A percentile compares a stretch with the other conserved stretches of the same genome.
Conservation (phyloP, 2,113 vertebrate genomes). For the Etheostoma spectabile region DNA sequence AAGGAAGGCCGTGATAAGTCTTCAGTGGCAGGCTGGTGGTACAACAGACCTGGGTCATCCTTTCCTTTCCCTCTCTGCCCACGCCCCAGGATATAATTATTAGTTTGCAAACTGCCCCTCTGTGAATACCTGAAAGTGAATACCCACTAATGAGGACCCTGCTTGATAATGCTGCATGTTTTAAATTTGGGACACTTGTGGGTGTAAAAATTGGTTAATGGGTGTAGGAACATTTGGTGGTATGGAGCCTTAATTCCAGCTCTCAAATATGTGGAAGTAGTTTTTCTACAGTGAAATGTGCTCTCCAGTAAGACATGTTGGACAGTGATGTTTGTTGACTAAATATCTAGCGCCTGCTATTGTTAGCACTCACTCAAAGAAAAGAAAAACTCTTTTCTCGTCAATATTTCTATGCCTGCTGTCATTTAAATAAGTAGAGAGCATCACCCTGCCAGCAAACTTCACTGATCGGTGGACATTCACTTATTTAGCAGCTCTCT, state of each 20-base stretch:
- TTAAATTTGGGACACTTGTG: background rate
- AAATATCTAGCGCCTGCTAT: constrained; percentile 23
- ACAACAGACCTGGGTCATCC: constrained; percentile 54
- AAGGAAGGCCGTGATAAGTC: constrained; percentile 70
- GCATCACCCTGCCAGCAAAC: background rate
- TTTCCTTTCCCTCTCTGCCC: constrained; percentile 35
- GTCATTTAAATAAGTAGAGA: background rate
- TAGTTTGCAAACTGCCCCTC: constrained; percentile 37
- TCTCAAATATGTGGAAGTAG: background rate
- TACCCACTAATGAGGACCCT: constrained; percentile 6
- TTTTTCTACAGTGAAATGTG: constrained; percentile 15
- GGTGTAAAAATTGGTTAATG: background rate
- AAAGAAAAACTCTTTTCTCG: background rate
- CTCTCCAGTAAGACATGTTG: background rate
- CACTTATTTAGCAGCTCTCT: background rate
- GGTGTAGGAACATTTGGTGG: background rate
- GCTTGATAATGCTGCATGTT: constrained; percentile 2
- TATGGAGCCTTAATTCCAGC: background rate
- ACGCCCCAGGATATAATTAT: constrained; percentile 53
- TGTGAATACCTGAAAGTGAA: constrained; percentile 33
- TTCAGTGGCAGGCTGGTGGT: constrained; percentile 59
- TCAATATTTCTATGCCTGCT: constrained; percentile 13
- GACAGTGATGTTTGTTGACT: constrained; percentile 6
- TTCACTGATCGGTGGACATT: background rate
- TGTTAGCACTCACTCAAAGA: constrained; percentile 9